These are phyloP conservation scores for Phalacrocorax brasilianus DNA, from an alignment of 2,113 vertebrate genomes.

Conservation along the genomic window DNA sequence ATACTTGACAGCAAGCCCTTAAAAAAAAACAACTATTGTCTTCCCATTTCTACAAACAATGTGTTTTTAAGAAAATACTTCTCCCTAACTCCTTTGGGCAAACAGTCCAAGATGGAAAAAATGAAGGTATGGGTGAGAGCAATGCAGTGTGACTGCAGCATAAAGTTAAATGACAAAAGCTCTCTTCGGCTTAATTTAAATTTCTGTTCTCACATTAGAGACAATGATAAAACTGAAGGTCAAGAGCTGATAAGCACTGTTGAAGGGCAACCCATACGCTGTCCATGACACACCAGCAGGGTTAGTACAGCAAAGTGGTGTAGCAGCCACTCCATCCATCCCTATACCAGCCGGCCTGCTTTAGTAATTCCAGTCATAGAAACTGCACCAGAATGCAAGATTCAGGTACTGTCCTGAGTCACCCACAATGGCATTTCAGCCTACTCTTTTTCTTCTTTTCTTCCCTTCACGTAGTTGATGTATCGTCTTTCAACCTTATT, in stretches of 20 bases:
- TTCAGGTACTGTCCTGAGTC: neutral
- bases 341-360: neutral
- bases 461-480: rapidly evolving
- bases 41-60: neutral
- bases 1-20: neutral
- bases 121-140: neutral
- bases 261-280: rapidly evolving
- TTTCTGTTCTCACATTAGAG: neutral
- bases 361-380: neutral
- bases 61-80: neutral
- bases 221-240: neutral
- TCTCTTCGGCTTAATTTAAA: neutral
- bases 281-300: neutral
- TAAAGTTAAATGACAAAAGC: neutral
- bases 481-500: neutral
- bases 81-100: neutral
- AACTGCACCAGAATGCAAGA: neutral
- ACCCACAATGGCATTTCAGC: neutral
- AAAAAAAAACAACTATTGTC: neutral
- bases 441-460: neutral
- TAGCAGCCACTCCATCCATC: rapidly evolving
- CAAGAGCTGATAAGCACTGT: neutral
- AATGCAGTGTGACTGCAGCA: neutral
- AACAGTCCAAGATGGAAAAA: neutral
- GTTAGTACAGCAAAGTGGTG: neutral